Conservation (phyloP, 2,888 invertebrate species). For the Stomorhina lunata region DNA sequence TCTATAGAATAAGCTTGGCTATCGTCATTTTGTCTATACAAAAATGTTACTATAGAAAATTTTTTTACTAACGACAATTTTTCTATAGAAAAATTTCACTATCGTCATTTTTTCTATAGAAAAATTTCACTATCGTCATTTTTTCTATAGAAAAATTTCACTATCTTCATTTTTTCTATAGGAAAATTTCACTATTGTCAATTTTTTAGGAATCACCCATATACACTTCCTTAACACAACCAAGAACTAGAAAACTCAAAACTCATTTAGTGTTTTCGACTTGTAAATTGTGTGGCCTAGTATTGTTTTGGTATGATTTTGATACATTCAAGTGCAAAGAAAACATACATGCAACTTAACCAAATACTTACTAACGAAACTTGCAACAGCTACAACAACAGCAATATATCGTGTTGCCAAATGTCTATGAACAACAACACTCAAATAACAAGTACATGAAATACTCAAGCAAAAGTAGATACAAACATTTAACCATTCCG, state of each 20-base stretch:
- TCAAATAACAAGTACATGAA: constrained; percentile 43
- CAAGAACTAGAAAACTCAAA: constrained; percentile 11
- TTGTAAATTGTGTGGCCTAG: constrained; percentile 62
- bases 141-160: too few species aligned
- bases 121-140: too few species aligned
- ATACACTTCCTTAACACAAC: neutral
- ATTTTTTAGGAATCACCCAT: constrained; percentile 29
- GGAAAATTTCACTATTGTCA: too few species aligned
- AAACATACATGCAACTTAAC: constrained; percentile 60
- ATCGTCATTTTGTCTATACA: too few species aligned
- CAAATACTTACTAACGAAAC: constrained; percentile 60
- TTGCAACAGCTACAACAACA: constrained; percentile 27
- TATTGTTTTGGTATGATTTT: constrained; percentile 57
- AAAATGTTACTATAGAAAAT: too few species aligned
- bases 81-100: too few species aligned
- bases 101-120: too few species aligned
- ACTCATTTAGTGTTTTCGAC: constrained; percentile 52
- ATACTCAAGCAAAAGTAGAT: constrained; percentile 13
- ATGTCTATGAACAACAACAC: constrained; percentile 54
- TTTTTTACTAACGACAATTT: too few species aligned
- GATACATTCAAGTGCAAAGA: constrained; percentile 65
- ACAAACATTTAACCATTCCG: neutral
- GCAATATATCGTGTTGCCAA: constrained; percentile 53
- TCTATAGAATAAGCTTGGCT: too few species aligned
- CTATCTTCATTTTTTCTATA: too few species aligned